Base-by-base conservation (phyloP, 2,797 vertebrate genomes). In the Microctenopoma steveboyesi region DNA sequence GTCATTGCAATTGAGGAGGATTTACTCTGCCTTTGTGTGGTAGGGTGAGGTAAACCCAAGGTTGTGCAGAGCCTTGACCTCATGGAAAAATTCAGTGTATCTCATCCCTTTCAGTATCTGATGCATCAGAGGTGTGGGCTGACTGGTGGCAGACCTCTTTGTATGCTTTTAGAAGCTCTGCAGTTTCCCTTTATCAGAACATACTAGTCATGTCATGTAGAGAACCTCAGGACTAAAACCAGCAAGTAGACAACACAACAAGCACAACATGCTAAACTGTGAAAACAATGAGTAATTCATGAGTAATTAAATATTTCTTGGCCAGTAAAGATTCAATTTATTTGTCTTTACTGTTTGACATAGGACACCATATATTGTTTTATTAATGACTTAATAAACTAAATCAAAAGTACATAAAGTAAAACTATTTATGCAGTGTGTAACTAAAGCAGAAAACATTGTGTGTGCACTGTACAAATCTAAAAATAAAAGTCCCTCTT, bases 191-290 rank as follows among this genome's bases (percentile, higher is more conserved):
- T 48, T 67, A 49, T 76, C 25, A 55, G 45, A 58, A 56, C 60
- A 56, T 37, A 28, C 30, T 54, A 59, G 59, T 18, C 18, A 18
- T 18, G 42, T 67, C 2, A 7, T 55, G 64, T 61, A 51, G 68
- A 59, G 49, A 42, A 47, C 68, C 52, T 35, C 27, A 35, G 22
- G 45, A 59, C 49, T 47, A 55, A 61, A 51, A 39, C 46, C 49
- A 70, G 58, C 47, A 27, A 52, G 68, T 61, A 49, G 74, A 71
- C 60, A 42, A 56, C 37, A 53, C 67, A 60, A 61, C 15, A 58
- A 3, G 3, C 56, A 63, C 77, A 74, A 48, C 47, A 47, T 53
- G 54, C 50, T 49, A 42, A 2, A 12, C 9, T 15, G 40, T 42
- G 7, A 33, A 33, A 33, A 33, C 30, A 33, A 5, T 33, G 7